Base-by-base conservation (phyloP, 2,888 invertebrate genomes). In the Griposia aprilina region DNA sequence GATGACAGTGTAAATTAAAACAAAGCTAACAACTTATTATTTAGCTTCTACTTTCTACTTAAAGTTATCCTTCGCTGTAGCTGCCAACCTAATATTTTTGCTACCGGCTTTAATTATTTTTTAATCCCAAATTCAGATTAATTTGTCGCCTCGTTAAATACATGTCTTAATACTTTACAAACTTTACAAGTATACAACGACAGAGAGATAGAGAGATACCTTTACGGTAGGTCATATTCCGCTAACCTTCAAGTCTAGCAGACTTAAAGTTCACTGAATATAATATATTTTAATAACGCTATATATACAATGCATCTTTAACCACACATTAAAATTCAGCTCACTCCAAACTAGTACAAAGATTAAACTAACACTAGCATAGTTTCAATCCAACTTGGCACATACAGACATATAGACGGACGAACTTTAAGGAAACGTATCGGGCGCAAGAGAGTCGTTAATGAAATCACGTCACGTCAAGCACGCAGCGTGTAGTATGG, bases 401-500 rank as follows among this genome's bases (percentile, higher is more conserved):
- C 80, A 80, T 26, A 81, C 86, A 57, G 76, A 86, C 73, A 74
- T 68, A 82, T 48, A 83, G 63, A 82, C 66, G 8, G 36, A 11
- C 75, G 7, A 71, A 87, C 75, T 80, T 67, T 23, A 13, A n/a
- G 45, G 74, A 76, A 81, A 76, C 76, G 75, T 78, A 78, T 78
- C 85, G 74, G 60, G 74, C 75, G 59, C 62, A 75, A 52, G 81
- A 87, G 72, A 78, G 88, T 90, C 91, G 91, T 91, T 93, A 92
- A 92, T 92, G 90, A 90, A 91, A 93, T 91, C 91, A 90, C 91
- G 90, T 90, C 89, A 86, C 90, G 88, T 89, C 90, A 90, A 90
- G 88, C 88, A 81, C 86, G 84, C 86, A 81, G 81, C 88, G 89
- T 90, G 87, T 90, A 89, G 90, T 90, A 89, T 88, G 87, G 84